Percentiles rank a stretch among this genome's conserved stretches.
phyloP scores from a whole-genome alignment of 2,888 invertebrate species.

The Spodoptera exigua region DNA sequence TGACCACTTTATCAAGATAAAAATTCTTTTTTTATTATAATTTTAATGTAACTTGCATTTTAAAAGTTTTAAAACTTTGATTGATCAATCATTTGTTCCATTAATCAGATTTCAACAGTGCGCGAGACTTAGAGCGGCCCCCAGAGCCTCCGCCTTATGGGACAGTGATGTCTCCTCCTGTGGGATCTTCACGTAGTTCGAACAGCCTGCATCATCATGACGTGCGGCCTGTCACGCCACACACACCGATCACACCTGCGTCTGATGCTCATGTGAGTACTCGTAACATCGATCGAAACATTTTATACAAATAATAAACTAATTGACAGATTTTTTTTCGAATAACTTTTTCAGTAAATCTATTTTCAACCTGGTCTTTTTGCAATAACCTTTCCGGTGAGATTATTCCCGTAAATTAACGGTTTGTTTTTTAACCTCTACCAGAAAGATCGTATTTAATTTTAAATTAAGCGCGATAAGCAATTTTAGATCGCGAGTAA shows the following conservation, averaged over 20 bases:
- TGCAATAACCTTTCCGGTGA: no score
- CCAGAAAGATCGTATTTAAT: neutral
- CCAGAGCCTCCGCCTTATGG: conserved; percentile 85
- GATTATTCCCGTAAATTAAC: no score
- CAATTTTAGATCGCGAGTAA: conserved; percentile 1
- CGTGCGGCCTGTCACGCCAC: conserved; percentile 74
- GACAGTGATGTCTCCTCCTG: conserved; percentile 78
- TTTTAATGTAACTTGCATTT: neutral
- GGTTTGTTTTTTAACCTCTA: neutral
- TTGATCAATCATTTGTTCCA: conserved; percentile 23
- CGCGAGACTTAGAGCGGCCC: conserved; percentile 77
- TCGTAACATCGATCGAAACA: neutral
- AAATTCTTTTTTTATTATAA: neutral
- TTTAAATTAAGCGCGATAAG: neutral
- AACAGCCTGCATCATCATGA: conserved; percentile 82
- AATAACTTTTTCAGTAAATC: neutral
- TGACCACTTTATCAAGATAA: conserved; percentile 10
- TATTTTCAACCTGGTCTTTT: neutral
- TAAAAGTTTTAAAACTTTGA: conserved; percentile 23
- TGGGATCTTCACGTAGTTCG: conserved; percentile 77
- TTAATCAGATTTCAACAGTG: conserved; percentile 77
- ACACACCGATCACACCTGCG: conserved; percentile 81
- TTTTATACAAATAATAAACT: neutral
- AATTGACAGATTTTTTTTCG: no score
- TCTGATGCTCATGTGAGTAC: conserved; percentile 81